Conservation (phyloP, 2,888 invertebrate genomes). For the Selenia dentaria region DNA sequence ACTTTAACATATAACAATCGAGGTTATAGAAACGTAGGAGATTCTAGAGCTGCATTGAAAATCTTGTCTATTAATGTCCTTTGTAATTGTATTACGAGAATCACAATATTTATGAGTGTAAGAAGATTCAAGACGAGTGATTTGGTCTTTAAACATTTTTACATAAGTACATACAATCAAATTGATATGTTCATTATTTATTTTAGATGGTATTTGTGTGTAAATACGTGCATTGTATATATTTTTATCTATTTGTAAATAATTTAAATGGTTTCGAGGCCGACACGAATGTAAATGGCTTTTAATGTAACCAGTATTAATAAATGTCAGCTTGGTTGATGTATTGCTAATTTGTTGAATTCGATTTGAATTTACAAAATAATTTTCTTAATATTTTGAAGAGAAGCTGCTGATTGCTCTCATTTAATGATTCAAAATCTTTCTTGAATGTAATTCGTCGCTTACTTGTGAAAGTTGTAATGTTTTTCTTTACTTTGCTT, state of each 20-base stretch:
- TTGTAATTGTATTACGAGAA: constrained; percentile 41
- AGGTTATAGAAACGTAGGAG: constrained; percentile 2
- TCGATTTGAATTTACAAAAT: neutral
- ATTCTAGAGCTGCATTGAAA: constrained; percentile 21
- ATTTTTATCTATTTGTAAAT: constrained; percentile 51
- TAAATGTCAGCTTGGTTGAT: constrained; percentile 63
- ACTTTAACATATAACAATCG: constrained; percentile 10
- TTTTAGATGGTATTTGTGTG: constrained; percentile 74
- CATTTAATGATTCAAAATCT: neutral
- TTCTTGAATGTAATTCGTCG: constrained; percentile 4
- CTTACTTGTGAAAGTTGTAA: neutral
- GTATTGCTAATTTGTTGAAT: constrained; percentile 15
- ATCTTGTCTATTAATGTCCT: constrained; percentile 23
- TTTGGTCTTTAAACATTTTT: constrained; percentile 62
- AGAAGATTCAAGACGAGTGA: constrained; percentile 56
- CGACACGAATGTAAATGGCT: constrained; percentile 42
- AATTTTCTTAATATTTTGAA: constrained; percentile 2
- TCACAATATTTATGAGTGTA: constrained; percentile 49
- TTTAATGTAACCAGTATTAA: constrained; percentile 71
- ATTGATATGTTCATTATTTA: constrained; percentile 81
- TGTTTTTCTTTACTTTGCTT: constrained; percentile 6
- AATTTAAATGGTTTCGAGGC: constrained; percentile 32
- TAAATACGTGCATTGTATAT: constrained; percentile 76
- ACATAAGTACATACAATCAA: constrained; percentile 73
- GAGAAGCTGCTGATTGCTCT: neutral